Evolutionary conservation across 2,888 invertebrate species (phyloP).

Genomic region (Priapulus caudatus): DNA sequence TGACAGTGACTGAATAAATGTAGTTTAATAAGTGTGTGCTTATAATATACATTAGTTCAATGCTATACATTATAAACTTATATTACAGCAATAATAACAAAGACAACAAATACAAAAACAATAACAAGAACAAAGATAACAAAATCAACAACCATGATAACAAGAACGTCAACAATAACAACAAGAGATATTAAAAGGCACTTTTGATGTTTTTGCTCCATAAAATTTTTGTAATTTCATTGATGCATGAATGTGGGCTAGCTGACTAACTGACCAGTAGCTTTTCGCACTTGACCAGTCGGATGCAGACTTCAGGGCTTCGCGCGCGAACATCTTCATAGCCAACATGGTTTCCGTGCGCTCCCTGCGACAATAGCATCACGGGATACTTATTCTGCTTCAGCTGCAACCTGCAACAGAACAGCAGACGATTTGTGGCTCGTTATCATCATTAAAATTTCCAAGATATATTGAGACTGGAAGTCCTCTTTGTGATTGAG

Average conservation of each 20-base stretch:
- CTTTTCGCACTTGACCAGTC: slow-evolving; percentile 65
- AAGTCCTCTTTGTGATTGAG: no score
- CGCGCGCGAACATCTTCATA: slow-evolving; percentile 74
- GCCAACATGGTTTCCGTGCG: slow-evolving; percentile 56
- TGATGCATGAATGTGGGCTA: no score
- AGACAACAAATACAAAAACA: slow-evolving; percentile 17
- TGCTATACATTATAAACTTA: slow-evolving; percentile 12
- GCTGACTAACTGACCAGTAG: slow-evolving; percentile 55
- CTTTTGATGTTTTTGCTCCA: no score
- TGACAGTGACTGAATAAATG: slow-evolving; percentile 5
- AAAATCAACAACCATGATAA: no score
- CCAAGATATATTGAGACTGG: no score
- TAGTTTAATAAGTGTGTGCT: slow-evolving; percentile 7
- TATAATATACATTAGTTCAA: not conserved
- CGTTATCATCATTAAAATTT: no score
- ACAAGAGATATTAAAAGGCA: no score
- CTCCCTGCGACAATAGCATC: slow-evolving; percentile 77
- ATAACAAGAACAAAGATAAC: slow-evolving; percentile 11
- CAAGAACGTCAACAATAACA: no score
- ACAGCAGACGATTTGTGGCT: no score
- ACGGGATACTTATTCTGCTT: slow-evolving; percentile 97
- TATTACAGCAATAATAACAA: slow-evolving; percentile 12
- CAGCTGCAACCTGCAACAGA: slow-evolving; percentile 55
- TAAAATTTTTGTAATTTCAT: no score
- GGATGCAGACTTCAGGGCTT: slow-evolving; percentile 64